Conservation (phyloP, 1,140 invertebrate species). For the Zophobas atratus region DNA sequence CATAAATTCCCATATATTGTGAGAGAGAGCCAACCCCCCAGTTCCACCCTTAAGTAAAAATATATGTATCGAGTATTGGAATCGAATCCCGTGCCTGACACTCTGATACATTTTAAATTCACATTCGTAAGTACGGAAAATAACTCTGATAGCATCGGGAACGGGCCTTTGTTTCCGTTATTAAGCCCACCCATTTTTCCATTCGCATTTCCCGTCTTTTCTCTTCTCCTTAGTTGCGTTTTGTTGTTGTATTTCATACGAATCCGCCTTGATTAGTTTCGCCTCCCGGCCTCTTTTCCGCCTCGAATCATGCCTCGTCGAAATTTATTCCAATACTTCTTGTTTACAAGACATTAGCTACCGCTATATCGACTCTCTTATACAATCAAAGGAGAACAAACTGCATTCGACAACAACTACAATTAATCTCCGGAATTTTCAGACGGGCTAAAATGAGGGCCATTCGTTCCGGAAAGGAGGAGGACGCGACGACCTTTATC, state of each 20-base stretch:
- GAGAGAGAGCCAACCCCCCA: slow-evolving; percentile 52
- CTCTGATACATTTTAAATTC: slow-evolving; percentile 66
- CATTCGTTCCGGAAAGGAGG: background rate
- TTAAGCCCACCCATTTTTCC: slow-evolving; percentile 54
- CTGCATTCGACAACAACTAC: slow-evolving; percentile 42
- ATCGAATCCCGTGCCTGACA: slow-evolving; percentile 64
- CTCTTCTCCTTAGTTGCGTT: slow-evolving; percentile 21
- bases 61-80: slow-evolving; percentile 67
- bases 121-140: slow-evolving; percentile 64
- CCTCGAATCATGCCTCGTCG: slow-evolving; percentile 16
- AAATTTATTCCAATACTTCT: slow-evolving; percentile 42
- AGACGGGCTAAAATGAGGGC: background rate
- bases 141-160: slow-evolving; percentile 54
- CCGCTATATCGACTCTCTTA: slow-evolving; percentile 37
- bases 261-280: slow-evolving; percentile 45
- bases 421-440: slow-evolving; percentile 32
- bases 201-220: slow-evolving; percentile 42
- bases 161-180: slow-evolving; percentile 53
- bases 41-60: slow-evolving; percentile 67
- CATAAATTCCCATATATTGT: slow-evolving; percentile 66
- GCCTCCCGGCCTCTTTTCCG: slow-evolving; percentile 39
- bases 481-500: no score
- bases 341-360: slow-evolving; percentile 39
- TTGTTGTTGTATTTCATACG: slow-evolving; percentile 43
- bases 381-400: slow-evolving; percentile 40